Evolutionary conservation across 2,113 vertebrate species (phyloP), one percentile per base, ranked within the genome.

Genomic region (Myotis lucifugus): DNA sequence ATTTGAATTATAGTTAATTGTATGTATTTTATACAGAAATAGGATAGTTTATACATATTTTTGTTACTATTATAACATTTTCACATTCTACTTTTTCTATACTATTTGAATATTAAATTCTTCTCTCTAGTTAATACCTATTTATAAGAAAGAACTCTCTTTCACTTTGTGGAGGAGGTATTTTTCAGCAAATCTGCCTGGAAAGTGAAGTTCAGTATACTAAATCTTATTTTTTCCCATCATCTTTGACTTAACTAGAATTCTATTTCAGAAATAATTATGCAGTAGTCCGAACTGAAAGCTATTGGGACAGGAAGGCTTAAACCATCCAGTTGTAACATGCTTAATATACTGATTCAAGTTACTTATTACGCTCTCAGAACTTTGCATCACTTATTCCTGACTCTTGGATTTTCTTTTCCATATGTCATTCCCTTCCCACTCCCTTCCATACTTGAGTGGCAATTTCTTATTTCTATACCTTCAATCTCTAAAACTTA

Each of bases 51-150:
- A 21, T 85, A 85, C 9, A 8, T 91, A 82, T 85, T 67, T 78
- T 94, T 54, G 56, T 87, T 84, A 77, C 56, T 81, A 50, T 48
- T 96, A 29, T 94, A 88, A 78, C 19, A 78, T 84, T 93, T 95
- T 85, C 61, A 93, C 21, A 83, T 15, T 61, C 34, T 48, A 11
- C n/a, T 85, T 93, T 91, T 94, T 13, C 34, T 88, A 0, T 82
- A 90, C 27, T 96, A 91, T 95, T 97, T 94, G 15, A 88, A 90
- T 94, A 70, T 94, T 93, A 86, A 97, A 37, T 94, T 90, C 48
- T 87, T 97, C 52, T 85, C 13, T 92, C 13, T 48, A 69, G 13
- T 92, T 96, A 94, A 82, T 81, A 72, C 7, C 92, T 92, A 54
- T 29, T 59, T 82, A 59, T 86, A 82, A 94, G 95, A 93, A 95